A percentile compares a stretch with the other conserved stretches of the same genome.
These are phyloP conservation scores for Zootoca vivipara DNA, from an alignment of 2,113 vertebrate species.

Conservation along the genomic window DNA sequence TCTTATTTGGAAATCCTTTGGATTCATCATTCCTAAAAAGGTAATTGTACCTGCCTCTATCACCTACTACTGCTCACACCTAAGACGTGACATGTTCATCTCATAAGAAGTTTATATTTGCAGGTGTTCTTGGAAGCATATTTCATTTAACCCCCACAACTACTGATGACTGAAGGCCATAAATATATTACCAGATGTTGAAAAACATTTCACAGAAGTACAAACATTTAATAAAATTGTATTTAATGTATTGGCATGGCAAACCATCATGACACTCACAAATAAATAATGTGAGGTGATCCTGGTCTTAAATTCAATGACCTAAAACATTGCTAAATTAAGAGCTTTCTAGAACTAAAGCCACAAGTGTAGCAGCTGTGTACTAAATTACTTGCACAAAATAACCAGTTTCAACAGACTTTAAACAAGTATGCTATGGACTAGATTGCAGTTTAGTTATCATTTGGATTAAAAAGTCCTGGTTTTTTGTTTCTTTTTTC, in stretches of 20 bases:
- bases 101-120: neutral
- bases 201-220: neutral
- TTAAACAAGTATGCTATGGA: neutral
- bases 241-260: neutral
- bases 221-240: neutral
- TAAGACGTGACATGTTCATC: accelerated
- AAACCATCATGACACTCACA: neutral
- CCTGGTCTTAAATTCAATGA: neutral
- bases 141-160: neutral
- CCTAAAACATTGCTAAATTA: neutral
- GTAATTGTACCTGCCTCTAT: neutral
- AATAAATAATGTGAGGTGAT: neutral
- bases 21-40: neutral
- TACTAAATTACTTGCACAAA: neutral
- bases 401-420: neutral
- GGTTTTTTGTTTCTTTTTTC: neutral
- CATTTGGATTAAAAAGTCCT: neutral
- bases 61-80: neutral
- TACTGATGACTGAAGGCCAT: neutral
- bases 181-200: neutral
- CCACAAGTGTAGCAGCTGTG: neutral
- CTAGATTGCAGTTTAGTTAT: neutral
- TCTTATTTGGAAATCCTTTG: neutral
- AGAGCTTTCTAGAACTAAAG: neutral
- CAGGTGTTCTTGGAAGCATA: neutral